Percentiles rank a stretch among this genome's conserved stretches.
Evolutionary conservation across 2,113 vertebrate species (phyloP).

Genomic region (Hucho hucho): DNA sequence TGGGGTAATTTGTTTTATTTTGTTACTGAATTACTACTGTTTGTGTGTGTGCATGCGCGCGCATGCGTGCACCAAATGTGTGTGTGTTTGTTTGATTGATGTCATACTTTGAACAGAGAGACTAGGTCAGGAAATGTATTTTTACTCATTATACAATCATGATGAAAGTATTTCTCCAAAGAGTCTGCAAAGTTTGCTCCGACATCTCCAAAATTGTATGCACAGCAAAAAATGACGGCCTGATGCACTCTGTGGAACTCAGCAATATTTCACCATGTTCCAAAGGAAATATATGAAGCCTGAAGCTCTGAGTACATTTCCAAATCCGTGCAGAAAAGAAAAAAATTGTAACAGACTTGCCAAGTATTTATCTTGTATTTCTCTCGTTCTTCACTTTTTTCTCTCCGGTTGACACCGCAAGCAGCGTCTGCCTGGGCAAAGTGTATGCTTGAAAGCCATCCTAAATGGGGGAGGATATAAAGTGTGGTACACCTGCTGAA

Average conservation of each 20-base stretch:
- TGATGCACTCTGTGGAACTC: constrained; percentile 33
- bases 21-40: constrained; percentile 50
- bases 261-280: constrained; percentile 36
- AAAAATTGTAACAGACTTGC: constrained; percentile 5
- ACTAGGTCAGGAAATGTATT: constrained; percentile 22
- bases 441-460: neutral
- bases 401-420: neutral
- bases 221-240: constrained; percentile 43
- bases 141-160: constrained; percentile 49
- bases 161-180: constrained; percentile 49
- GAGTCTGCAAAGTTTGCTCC: constrained; percentile 40
- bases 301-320: neutral
- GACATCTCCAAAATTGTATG: constrained; percentile 26
- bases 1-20: constrained; percentile 59
- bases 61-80: neutral
- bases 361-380: neutral
- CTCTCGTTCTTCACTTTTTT: neutral
- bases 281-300: neutral
- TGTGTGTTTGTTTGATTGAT: constrained; percentile 40
- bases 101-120: constrained; percentile 14
- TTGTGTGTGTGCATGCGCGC: neutral
- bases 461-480: neutral
- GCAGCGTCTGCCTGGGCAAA: neutral
- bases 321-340: neutral
- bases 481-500: constrained; percentile 16